Evolutionary conservation across 2,888 invertebrate species (phyloP).

Genomic region (Rotaria sp.): DNA sequence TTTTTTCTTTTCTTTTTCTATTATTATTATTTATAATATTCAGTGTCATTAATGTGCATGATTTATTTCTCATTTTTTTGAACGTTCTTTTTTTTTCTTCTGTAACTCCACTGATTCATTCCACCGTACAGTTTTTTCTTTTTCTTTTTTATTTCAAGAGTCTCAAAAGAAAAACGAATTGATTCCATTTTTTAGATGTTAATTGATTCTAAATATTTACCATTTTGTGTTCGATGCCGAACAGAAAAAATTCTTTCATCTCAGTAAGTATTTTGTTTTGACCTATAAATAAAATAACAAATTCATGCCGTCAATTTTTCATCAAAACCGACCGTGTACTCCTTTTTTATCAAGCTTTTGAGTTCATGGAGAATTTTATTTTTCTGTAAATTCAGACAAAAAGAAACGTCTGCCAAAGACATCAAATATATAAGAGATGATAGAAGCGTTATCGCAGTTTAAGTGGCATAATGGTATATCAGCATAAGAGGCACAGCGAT

Average conservation of each 20-base stretch:
- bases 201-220: background rate
- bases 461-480: too few relatives aligned
- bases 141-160: background rate
- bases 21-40: background rate
- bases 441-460: too few relatives aligned
- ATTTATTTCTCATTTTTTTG: background rate
- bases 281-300: too few relatives aligned
- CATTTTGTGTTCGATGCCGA: background rate
- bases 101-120: background rate
- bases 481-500: too few relatives aligned
- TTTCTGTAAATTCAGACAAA: too few relatives aligned
- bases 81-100: background rate
- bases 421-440: too few relatives aligned
- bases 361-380: too few relatives aligned
- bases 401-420: too few relatives aligned
- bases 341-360: too few relatives aligned
- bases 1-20: background rate
- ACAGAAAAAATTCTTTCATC: background rate
- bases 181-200: conserved; percentile 3
- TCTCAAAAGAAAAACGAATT: background rate
- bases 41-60: background rate
- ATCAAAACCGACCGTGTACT: too few relatives aligned
- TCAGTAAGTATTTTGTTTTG: background rate
- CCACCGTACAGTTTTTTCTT: background rate
- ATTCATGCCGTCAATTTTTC: too few relatives aligned